phyloP scores from a whole-genome alignment of 2,888 invertebrate species.

The Netelia virgata region DNA sequence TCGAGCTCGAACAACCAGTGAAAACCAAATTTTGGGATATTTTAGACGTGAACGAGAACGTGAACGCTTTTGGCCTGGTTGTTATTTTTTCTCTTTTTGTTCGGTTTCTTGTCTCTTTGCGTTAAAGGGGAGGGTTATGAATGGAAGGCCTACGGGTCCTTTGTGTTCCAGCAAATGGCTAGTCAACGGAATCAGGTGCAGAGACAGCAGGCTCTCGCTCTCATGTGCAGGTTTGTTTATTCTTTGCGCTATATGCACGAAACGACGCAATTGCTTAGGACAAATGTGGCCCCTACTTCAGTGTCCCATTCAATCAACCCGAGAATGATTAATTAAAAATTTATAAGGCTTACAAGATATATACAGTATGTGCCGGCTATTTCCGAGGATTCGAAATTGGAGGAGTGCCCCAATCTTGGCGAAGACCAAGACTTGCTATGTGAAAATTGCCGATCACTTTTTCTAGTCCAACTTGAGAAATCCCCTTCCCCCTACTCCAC shows the following conservation, averaged over 20 bases:
- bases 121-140: constrained; percentile 82
- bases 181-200: constrained; percentile 95
- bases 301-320: not conserved
- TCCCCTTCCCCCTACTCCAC: not conserved
- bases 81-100: constrained; percentile 9
- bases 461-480: constrained; percentile 3
- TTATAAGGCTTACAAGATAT: not conserved
- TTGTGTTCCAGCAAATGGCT: constrained; percentile 92
- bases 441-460: not conserved
- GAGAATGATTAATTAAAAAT: too few species aligned
- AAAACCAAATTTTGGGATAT: constrained; percentile 8
- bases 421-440: not conserved
- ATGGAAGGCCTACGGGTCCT: constrained; percentile 84
- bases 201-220: constrained; percentile 94
- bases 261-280: constrained; percentile 1
- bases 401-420: not conserved
- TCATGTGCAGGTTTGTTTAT: constrained; percentile 93
- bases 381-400: not conserved
- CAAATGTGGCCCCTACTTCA: too few species aligned
- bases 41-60: constrained; percentile 68
- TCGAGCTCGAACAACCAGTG: constrained; percentile 28
- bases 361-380: too few species aligned
- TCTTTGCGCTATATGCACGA: constrained; percentile 76
- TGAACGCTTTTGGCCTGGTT: constrained; percentile 12
- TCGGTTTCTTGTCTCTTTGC: constrained; percentile 25